phyloP scores from a whole-genome alignment of 2,113 vertebrate genomes.

The Gila orcuttii region DNA sequence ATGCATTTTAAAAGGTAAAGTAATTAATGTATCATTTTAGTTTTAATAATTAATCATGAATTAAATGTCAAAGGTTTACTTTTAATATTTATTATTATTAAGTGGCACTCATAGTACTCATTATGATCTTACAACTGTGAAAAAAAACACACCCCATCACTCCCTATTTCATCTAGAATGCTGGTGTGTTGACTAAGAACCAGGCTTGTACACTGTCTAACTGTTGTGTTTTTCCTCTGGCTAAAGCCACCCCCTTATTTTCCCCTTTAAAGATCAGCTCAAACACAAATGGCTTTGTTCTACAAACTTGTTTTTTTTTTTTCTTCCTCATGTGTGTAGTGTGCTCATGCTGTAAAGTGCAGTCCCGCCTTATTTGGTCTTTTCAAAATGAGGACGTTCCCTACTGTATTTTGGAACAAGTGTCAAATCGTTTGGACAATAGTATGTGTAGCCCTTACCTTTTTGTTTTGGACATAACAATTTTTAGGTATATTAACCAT shows the following conservation, averaged over 20 bases:
- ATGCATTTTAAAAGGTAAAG: too few species aligned
- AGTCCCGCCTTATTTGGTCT: conserved; percentile 2
- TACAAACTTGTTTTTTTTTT: conserved; percentile 8
- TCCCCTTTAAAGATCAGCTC: conserved; percentile 29
- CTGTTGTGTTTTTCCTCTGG: conserved; percentile 36
- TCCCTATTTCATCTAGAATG: conserved; percentile 5
- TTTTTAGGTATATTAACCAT: background rate
- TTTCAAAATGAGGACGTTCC: background rate
- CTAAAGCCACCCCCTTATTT: conserved; percentile 23
- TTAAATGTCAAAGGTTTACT: background rate
- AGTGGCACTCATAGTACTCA: background rate
- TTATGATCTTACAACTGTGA: background rate
- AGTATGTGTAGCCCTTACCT: background rate
- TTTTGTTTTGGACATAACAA: conserved; percentile 4
- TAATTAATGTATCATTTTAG: background rate
- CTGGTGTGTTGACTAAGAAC: background rate
- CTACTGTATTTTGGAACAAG: background rate
- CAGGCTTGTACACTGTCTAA: conserved; percentile 17
- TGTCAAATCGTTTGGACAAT: background rate
- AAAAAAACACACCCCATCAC: background rate
- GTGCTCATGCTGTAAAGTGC: background rate
- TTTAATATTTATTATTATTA: background rate
- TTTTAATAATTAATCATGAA: background rate
- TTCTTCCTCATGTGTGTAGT: background rate
- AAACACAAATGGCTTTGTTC: conserved; percentile 39